Conservation (phyloP, 2,888 invertebrate genomes). For the Amiota mariae region DNA sequence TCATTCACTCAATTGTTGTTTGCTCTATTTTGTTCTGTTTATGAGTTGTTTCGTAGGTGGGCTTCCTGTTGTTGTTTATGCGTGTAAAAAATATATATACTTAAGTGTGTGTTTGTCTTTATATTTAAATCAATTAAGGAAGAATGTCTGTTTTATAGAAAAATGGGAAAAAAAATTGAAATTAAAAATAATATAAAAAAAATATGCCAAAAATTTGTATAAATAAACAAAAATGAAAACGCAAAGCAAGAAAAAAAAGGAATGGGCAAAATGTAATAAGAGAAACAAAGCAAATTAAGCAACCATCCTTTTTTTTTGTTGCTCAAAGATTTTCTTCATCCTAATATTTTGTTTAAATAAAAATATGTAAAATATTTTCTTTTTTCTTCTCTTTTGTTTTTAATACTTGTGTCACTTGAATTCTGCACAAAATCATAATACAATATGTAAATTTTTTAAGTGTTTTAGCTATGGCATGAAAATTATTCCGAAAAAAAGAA, state of each 20-base stretch:
- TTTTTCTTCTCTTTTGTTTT: background rate
- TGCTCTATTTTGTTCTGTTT: no score
- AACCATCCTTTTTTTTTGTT: background rate
- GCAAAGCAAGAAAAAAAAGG: background rate
- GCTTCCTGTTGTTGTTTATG: no score
- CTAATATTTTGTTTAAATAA: background rate
- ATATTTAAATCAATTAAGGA: no score
- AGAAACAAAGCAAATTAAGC: background rate
- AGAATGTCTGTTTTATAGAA: no score
- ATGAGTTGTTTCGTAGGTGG: no score
- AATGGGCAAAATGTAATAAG: background rate
- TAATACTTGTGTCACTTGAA: conserved; percentile 3
- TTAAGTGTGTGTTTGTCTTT: no score
- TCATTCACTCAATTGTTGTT: no score
- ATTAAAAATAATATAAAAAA: background rate
- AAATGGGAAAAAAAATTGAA: background rate
- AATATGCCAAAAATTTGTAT: background rate
- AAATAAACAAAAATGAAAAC: no score
- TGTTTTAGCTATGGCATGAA: background rate
- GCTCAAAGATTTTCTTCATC: background rate
- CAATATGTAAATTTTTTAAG: conserved; percentile 16
- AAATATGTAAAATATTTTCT: background rate
- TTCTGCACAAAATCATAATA: conserved; percentile 15
- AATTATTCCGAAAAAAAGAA: background rate
- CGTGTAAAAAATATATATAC: no score